A percentile compares a stretch with the other conserved stretches of the same genome.
Evolutionary conservation across 1,140 invertebrate species (phyloP).

Genomic region (Branchinecta lynchi): DNA sequence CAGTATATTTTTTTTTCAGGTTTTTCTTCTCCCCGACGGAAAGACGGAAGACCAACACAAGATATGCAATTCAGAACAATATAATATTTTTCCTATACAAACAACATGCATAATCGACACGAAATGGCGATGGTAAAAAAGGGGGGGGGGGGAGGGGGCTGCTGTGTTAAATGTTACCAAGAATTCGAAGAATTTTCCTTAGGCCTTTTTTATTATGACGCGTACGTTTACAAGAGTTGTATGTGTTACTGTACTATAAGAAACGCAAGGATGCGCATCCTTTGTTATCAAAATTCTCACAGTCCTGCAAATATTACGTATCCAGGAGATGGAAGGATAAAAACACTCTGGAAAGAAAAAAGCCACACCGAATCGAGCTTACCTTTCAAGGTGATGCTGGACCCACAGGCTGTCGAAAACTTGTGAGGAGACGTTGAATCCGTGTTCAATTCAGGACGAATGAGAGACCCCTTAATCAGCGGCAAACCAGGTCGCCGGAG

Average conservation of each 20-base stretch:
- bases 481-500: conserved; percentile 12
- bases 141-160: too few relatives aligned
- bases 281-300: not conserved
- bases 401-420: not conserved
- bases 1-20: too few relatives aligned
- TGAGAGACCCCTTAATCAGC: not conserved
- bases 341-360: not conserved
- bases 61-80: too few relatives aligned
- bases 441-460: not conserved
- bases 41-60: too few relatives aligned
- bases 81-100: too few relatives aligned
- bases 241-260: not conserved
- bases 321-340: not conserved
- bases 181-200: not conserved
- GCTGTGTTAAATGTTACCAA: too few relatives aligned
- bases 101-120: too few relatives aligned
- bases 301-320: not conserved
- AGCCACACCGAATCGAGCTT: not conserved
- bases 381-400: not conserved
- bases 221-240: not conserved
- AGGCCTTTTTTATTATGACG: not conserved
- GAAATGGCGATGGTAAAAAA: too few relatives aligned
- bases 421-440: not conserved
- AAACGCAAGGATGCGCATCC: not conserved
- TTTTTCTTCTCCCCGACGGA: too few relatives aligned